Percentiles rank a stretch among this genome's conserved stretches.
Evolutionary conservation across 2,113 vertebrate genomes (phyloP).

Genomic region (rat (Rattus norvegicus)): DNA sequence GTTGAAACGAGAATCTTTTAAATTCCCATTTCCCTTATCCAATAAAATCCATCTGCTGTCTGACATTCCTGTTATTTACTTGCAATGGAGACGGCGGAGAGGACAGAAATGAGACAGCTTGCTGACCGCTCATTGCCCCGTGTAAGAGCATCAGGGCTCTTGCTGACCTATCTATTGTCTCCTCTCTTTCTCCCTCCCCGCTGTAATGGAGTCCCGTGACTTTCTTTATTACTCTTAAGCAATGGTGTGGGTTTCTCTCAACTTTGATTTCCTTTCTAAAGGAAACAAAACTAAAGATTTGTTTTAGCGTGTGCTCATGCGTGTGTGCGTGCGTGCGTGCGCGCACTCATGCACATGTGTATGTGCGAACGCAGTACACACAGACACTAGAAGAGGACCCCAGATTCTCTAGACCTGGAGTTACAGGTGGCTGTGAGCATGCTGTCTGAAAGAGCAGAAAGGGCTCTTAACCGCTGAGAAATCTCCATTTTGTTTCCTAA

Average conservation of each 20-base stretch:
- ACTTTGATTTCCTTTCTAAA: neutral
- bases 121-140: neutral
- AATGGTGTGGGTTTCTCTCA: neutral
- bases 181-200: fast-evolving
- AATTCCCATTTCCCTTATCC: neutral
- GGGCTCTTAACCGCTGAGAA: neutral
- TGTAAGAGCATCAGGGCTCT: neutral
- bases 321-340: neutral
- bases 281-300: no score
- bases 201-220: fast-evolving
- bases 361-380: neutral
- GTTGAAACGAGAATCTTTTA: neutral
- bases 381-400: neutral
- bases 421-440: neutral
- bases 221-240: neutral
- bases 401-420: neutral
- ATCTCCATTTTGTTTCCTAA: neutral
- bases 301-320: neutral
- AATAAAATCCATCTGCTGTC: neutral
- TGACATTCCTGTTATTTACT: neutral
- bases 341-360: neutral
- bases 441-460: neutral
- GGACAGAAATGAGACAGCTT: neutral
- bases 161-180: neutral
- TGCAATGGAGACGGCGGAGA: neutral